A percentile compares a stretch with the other conserved stretches of the same genome.
phyloP scores from a whole-genome alignment of 2,113 vertebrate genomes.

The Catharus fuscescens region DNA sequence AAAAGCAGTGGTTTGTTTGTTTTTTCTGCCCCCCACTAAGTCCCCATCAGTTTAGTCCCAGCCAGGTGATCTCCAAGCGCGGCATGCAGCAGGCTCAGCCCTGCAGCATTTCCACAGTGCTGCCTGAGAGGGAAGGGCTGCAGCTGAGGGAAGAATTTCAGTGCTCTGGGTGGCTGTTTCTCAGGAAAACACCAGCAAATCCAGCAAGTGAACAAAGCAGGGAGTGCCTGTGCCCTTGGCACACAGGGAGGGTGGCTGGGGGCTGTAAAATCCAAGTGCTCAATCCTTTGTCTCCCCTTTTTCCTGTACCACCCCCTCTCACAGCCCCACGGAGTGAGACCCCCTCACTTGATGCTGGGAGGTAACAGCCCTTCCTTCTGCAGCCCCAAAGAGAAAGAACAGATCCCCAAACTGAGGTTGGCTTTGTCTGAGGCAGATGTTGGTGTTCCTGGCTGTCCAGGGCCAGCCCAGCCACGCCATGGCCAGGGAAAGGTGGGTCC shows the following conservation, averaged over 20 bases:
- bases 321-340: rapidly evolving
- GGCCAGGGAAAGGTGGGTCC: background rate
- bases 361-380: background rate
- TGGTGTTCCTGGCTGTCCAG: background rate
- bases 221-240: background rate
- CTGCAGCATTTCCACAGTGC: background rate
- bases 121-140: background rate
- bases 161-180: background rate
- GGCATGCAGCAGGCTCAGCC: rapidly evolving
- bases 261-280: rapidly evolving
- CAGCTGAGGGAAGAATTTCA: background rate
- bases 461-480: rapidly evolving
- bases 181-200: background rate
- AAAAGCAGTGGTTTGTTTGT: rapidly evolving
- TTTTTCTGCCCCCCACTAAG: background rate
- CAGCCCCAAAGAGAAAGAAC: background rate
- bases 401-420: rapidly evolving
- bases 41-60: rapidly evolving
- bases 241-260: background rate
- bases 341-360: rapidly evolving
- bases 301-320: background rate
- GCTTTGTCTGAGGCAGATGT: background rate
- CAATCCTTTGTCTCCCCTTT: background rate
- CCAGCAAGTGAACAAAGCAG: background rate
- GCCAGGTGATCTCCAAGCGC: rapidly evolving